These are phyloP conservation scores for Malurus elegans DNA, from an alignment of 2,113 vertebrate species.

Conservation along the genomic window DNA sequence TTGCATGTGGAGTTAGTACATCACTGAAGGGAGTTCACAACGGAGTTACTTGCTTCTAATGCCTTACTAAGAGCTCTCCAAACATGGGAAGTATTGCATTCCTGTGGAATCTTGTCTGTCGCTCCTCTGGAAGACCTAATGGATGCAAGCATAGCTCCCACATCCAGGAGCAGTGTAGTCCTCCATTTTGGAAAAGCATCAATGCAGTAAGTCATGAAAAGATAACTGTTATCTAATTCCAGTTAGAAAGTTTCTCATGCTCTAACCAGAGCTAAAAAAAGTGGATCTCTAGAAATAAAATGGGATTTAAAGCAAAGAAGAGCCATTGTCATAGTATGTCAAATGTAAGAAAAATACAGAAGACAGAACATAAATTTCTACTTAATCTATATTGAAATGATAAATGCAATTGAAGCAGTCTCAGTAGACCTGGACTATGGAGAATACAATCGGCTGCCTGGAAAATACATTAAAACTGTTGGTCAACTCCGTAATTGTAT, in stretches of 20 bases:
- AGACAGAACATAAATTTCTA: constrained; percentile 22
- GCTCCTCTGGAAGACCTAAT: not conserved
- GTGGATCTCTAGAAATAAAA: not conserved
- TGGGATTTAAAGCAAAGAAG: constrained; percentile 1
- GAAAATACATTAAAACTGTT: constrained; percentile 39
- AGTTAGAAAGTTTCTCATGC: not conserved
- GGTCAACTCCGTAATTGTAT: not conserved
- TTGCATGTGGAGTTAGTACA: not conserved
- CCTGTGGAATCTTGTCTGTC: not conserved
- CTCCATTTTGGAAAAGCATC: not conserved
- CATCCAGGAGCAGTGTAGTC: not conserved
- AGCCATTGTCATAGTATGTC: not conserved
- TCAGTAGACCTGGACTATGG: constrained; percentile 22
- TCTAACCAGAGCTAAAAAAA: not conserved
- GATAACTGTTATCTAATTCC: not conserved
- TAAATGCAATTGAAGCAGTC: constrained; percentile 37
- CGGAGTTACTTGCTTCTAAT: not conserved
- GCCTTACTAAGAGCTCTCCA: not conserved
- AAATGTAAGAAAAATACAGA: constrained; percentile 38
- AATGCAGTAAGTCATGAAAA: not conserved
- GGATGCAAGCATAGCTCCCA: not conserved
- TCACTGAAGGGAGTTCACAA: not conserved
- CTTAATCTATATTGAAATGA: constrained; percentile 33
- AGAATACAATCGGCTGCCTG: not conserved
- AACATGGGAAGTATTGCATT: not conserved